Evolutionary conservation across 35 echinoderm and acorn worm species (phyloP), one percentile per base, ranked within the genome.

Genomic region (Strongylocentrotus purpuratus): DNA sequence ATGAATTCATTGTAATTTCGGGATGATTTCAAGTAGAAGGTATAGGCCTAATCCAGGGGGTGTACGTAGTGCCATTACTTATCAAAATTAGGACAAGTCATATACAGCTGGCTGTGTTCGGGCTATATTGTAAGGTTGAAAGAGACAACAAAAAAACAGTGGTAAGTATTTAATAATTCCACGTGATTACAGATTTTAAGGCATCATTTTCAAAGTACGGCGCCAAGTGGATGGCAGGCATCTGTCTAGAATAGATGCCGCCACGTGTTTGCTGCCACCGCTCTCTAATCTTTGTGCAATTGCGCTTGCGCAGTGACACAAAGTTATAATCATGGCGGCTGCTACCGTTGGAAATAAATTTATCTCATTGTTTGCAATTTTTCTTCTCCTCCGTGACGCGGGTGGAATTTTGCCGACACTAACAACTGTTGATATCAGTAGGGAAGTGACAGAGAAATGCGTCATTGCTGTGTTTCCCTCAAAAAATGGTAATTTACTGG

Each of bases 401-500:
- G 33, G 87, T 41, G 45, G 87, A 33, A 89, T 18, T 89, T 33
- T 89, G 31, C 87, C 87, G 7, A 33, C 32, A 46, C 9, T 89
- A 41, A 41, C 87, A 10, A 41, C 32, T 33, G 48, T 10, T 20
- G 61, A 86, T 35, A 96, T 96, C 13, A 59, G 48, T 47, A 61
- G 46, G 31, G 5, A 94, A 32, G 95, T 96, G 17, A 45, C 86
- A 25, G 87, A 50, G 47, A 85, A 48, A 32, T 94, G 95, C 45
- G 92, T 96, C 33, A 32, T 94, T 31, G 95, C 94, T 25, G 32
- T 96, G 12, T 88, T 94, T 35, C 17, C 46, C 33, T 88, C 91
- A 32, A 48, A 96, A 61, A 33, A 87, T 50, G 28, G 11, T 31
- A 89, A 46, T 41, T 32, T 11, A 45, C 48, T n/a, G 18, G 58